Evolutionary conservation across 2,113 vertebrate species (phyloP).

Genomic region (Dendrocopos noguchii): DNA sequence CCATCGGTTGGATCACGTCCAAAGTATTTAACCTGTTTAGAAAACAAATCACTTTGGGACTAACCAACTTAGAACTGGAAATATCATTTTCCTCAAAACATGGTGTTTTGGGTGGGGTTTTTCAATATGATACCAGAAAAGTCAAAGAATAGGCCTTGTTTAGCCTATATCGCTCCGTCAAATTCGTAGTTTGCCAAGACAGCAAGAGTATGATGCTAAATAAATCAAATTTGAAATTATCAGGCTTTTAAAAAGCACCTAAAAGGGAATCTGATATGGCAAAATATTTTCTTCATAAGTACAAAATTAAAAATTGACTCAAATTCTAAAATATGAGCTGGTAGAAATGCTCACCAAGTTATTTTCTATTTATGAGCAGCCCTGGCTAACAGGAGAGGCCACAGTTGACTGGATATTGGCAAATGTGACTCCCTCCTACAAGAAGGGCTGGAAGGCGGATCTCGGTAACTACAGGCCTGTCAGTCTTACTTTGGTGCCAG

Average conservation of each 20-base stretch:
- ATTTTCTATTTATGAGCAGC: too few relatives aligned
- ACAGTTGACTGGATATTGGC: too few relatives aligned
- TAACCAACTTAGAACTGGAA: neutral
- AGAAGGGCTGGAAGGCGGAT: too few relatives aligned
- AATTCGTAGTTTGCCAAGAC: neutral
- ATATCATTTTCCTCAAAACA: neutral
- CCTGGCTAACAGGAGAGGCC: too few relatives aligned
- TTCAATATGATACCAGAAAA: neutral
- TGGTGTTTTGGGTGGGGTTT: too few relatives aligned
- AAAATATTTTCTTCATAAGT: neutral
- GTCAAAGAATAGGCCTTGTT: neutral
- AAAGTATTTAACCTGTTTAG: slow-evolving; percentile 94
- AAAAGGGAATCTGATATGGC: neutral
- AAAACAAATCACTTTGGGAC: neutral
- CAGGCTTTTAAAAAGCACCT: neutral
- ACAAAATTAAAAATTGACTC: neutral
- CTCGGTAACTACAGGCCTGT: too few relatives aligned
- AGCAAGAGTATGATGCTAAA: neutral
- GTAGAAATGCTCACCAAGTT: too few relatives aligned
- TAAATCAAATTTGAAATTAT: neutral
- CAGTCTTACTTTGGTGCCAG: too few relatives aligned
- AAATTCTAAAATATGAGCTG: neutral
- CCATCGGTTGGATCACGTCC: slow-evolving; percentile 96
- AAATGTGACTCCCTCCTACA: too few relatives aligned
- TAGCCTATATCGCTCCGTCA: neutral